Conservation (phyloP, 1,140 invertebrate species). For the Pinna nobilis region DNA sequence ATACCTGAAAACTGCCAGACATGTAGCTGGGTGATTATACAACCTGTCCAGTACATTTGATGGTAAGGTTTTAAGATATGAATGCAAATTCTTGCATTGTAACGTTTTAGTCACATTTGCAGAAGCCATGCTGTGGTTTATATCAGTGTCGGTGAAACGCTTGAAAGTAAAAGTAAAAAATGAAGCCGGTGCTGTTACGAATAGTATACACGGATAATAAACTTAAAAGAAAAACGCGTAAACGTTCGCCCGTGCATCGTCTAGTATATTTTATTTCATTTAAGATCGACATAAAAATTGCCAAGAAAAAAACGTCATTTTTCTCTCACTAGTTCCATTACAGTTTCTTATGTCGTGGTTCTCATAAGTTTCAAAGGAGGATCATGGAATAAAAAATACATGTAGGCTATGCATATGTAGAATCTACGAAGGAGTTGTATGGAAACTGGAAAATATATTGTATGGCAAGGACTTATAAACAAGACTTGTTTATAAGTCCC, state of each 20-base stretch:
- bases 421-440: too few species aligned
- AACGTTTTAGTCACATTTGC: constrained; percentile 73
- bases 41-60: constrained; percentile 87
- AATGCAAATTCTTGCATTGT: constrained; percentile 92
- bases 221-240: background rate
- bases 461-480: too few species aligned
- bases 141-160: constrained; percentile 5
- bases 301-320: too few species aligned
- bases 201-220: background rate
- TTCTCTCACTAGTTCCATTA: too few species aligned
- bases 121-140: constrained; percentile 3
- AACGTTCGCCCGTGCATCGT: background rate
- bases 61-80: constrained; percentile 91
- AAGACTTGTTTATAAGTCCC: too few species aligned
- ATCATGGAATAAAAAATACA: too few species aligned
- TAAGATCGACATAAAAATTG: too few species aligned
- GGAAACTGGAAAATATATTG: too few species aligned
- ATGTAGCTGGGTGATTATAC: constrained; percentile 95
- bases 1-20: constrained; percentile 86
- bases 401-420: too few species aligned
- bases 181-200: background rate
- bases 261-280: too few species aligned
- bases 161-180: constrained; percentile 7
- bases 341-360: too few species aligned
- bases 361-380: too few species aligned